Evolutionary conservation across 2,113 vertebrate genomes (phyloP), one percentile per base, ranked within the genome.

Genomic region (Hemicordylus capensis): DNA sequence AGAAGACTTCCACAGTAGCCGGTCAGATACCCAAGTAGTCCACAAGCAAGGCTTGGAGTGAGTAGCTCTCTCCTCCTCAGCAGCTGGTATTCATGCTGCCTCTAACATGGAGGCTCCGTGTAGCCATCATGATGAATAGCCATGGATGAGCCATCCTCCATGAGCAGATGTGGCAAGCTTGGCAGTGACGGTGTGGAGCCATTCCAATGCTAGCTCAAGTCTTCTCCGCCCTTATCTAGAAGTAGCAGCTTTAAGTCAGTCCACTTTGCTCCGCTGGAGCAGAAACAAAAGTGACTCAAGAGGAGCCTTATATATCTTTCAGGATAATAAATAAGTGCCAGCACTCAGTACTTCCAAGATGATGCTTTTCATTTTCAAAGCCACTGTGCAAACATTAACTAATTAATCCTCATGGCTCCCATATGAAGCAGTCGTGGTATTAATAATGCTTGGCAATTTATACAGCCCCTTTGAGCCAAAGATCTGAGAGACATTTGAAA

Each of bases 361-460:
- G 44, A 46, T 22, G 63, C 64, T 48, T 61, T 79, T 79, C 76
- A 85, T 85, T 72, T 61, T 6, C 66, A 61, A 70, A 85, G 66
- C 84, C 66, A 51, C 39, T 48, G 66, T 79, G 66, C 75, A 85
- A 85, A 61, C 84, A 79, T 85, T 72, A 85, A 79, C 84, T 79
- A 85, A 85, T 85, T 85, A 79, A 85, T 59, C 84, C 84, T 85
- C 76, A 61, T 8, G 54, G 42, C 76, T 79, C 76, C 76, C 75
- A 28, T 48, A 61, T 79, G 76, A 79, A 63, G 67, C 39, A 26
- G 51, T 78, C n/a, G 19, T 44, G n/a, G 31, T 46, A 79, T 78
- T 70, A 85, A 72, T 85, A 78, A 79, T 79, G 76, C 66, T 72
- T 39, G 15, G 76, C 66, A 72, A n/a, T 78, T 58, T 59, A 77